Percentiles rank a stretch among this genome's conserved stretches.
Evolutionary conservation across 2,113 vertebrate species (phyloP).

Genomic region (Lophura nycthemera): DNA sequence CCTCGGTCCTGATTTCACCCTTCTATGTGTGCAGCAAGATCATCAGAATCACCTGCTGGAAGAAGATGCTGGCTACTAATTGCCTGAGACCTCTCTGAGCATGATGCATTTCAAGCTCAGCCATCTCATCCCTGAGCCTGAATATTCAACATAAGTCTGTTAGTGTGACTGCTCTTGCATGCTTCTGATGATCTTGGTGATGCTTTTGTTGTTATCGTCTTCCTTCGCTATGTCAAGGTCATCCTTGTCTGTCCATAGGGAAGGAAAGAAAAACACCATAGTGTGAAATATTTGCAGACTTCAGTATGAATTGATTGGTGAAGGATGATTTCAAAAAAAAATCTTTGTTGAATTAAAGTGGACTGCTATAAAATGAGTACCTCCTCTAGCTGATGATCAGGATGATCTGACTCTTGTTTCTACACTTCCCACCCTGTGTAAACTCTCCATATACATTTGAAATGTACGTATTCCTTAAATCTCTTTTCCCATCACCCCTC

Average conservation of each 20-base stretch:
- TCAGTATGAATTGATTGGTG: background rate
- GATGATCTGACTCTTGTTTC: background rate
- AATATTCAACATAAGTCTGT: background rate
- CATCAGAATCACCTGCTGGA: background rate
- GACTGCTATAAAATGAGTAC: background rate
- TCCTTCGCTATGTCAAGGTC: background rate
- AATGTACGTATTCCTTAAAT: constrained; percentile 7
- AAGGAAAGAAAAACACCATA: background rate
- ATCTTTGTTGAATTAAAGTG: background rate
- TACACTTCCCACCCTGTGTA: background rate
- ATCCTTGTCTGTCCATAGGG: background rate
- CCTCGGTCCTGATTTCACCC: background rate
- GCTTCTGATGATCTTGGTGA: too few relatives aligned
- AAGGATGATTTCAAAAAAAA: background rate
- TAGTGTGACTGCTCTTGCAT: background rate
- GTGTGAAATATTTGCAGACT: background rate
- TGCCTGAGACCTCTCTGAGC: background rate
- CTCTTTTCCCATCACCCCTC: background rate
- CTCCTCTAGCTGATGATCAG: background rate
- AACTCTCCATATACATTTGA: background rate
- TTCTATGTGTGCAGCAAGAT: background rate
- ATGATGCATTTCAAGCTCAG: background rate
- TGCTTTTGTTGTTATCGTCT: background rate
- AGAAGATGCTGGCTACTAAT: background rate
- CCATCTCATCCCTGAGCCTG: background rate